phyloP scores from a whole-genome alignment of 2,888 invertebrate genomes.

The Lasiommata megera region DNA sequence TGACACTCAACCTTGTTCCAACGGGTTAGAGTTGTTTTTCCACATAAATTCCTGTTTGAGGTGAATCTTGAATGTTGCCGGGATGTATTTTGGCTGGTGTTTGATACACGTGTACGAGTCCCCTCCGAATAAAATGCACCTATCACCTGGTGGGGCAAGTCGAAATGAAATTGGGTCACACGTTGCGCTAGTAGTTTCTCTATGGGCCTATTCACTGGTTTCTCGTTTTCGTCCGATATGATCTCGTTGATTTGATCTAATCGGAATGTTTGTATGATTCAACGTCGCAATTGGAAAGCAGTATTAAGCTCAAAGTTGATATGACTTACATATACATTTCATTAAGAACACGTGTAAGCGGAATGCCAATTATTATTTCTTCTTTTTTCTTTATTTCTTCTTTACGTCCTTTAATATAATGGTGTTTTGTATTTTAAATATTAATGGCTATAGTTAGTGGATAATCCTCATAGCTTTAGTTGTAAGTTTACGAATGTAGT shows the following conservation, averaged over 20 bases:
- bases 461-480: too few species aligned
- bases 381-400: too few species aligned
- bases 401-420: too few species aligned
- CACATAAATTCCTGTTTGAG: not conserved
- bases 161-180: conserved; percentile 72
- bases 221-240: conserved; percentile 22
- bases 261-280: conserved; percentile 1
- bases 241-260: conserved; percentile 22
- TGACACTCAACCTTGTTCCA: not conserved
- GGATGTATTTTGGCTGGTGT: conserved; percentile 48
- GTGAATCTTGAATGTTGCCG: conserved; percentile 33
- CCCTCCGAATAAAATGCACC: conserved; percentile 62
- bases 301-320: not conserved
- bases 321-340: too few species aligned
- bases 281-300: not conserved
- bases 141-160: conserved; percentile 66
- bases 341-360: too few species aligned
- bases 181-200: conserved; percentile 57
- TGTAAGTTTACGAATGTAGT: too few species aligned
- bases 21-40: conserved; percentile 15
- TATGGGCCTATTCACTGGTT: conserved; percentile 32
- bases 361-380: too few species aligned
- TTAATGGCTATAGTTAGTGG: too few species aligned
- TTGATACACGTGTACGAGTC: conserved; percentile 60
- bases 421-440: too few species aligned